Evolutionary conservation across 1,140 invertebrate species (phyloP).

Genomic region (Brachionus koreanus): DNA sequence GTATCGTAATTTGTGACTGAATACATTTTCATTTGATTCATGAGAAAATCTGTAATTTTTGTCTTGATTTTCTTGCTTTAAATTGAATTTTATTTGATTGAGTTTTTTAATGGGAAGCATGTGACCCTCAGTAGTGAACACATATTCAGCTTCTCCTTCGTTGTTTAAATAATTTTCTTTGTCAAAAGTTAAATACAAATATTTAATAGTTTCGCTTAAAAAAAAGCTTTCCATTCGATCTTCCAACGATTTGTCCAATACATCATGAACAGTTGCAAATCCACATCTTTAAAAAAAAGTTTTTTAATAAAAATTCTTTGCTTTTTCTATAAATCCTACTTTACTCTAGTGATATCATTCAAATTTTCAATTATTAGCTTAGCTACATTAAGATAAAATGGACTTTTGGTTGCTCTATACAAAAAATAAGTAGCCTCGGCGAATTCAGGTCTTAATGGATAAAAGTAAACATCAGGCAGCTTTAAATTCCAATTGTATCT

Average conservation of each 20-base stretch:
- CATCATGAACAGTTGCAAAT: constrained; percentile 71
- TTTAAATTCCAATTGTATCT: constrained; percentile 68
- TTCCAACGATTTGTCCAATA: constrained; percentile 85
- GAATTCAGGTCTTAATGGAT: constrained; percentile 68
- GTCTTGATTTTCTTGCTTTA: neutral
- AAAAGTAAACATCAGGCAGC: constrained; percentile 66
- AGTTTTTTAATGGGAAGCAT: constrained; percentile 62
- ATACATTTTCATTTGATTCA: neutral
- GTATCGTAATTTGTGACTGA: neutral
- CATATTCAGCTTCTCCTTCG: constrained; percentile 60
- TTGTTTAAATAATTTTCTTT: constrained; percentile 65
- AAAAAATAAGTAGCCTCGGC: constrained; percentile 69
- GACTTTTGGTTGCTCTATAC: constrained; percentile 69
- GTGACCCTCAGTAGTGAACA: constrained; percentile 71
- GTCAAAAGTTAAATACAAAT: constrained; percentile 79
- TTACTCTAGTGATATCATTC: constrained; percentile 62
- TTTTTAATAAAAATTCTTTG: neutral
- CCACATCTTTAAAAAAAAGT: constrained; percentile 61
- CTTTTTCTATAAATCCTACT: constrained; percentile 51
- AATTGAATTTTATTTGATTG: neutral
- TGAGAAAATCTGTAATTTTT: constrained; percentile 52
- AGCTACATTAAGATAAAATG: constrained; percentile 70
- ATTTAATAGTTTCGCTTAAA: constrained; percentile 95
- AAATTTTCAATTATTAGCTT: constrained; percentile 65
- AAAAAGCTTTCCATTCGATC: constrained; percentile 99